Percentiles rank a stretch among this genome's conserved stretches.
Evolutionary conservation across 2,888 invertebrate genomes (phyloP).

Genomic region (Cordilura impudica): DNA sequence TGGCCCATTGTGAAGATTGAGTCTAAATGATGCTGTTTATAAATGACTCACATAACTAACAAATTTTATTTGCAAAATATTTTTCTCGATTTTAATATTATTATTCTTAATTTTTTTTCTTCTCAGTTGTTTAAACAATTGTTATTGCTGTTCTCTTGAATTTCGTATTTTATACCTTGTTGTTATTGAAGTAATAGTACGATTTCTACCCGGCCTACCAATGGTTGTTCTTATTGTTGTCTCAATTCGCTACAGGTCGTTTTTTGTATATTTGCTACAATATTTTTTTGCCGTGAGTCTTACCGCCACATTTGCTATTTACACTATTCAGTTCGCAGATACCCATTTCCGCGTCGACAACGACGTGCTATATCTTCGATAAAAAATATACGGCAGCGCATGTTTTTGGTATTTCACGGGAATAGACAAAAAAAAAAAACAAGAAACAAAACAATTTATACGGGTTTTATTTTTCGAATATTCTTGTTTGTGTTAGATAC

Average conservation of each 20-base stretch:
- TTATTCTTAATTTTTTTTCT: constrained; percentile 12
- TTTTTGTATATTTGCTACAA: constrained; percentile 27
- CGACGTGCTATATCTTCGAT: constrained; percentile 17
- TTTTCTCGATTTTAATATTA: constrained; percentile 9
- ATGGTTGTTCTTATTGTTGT: constrained; percentile 7
- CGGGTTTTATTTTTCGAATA: neutral
- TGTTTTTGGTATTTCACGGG: neutral
- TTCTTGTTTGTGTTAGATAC: neutral
- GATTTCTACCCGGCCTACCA: constrained; percentile 37
- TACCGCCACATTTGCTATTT: constrained; percentile 31
- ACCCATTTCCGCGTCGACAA: constrained; percentile 34
- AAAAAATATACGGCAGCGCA: neutral
- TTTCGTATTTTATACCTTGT: neutral
- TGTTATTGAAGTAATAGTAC: constrained; percentile 7
- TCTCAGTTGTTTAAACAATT: constrained; percentile 44
- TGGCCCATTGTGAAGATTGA: neutral
- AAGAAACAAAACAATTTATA: neutral
- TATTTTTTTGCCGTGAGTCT: constrained; percentile 53
- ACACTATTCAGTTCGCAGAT: constrained; percentile 54
- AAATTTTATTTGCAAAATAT: constrained; percentile 29
- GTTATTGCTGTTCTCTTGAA: constrained; percentile 23
- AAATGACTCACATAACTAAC: neutral
- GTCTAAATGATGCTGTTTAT: no score
- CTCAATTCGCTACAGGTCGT: constrained; percentile 36
- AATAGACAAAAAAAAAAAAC: neutral